phyloP scores from a whole-genome alignment of 2,888 invertebrate genomes.

The Altica lythri region DNA sequence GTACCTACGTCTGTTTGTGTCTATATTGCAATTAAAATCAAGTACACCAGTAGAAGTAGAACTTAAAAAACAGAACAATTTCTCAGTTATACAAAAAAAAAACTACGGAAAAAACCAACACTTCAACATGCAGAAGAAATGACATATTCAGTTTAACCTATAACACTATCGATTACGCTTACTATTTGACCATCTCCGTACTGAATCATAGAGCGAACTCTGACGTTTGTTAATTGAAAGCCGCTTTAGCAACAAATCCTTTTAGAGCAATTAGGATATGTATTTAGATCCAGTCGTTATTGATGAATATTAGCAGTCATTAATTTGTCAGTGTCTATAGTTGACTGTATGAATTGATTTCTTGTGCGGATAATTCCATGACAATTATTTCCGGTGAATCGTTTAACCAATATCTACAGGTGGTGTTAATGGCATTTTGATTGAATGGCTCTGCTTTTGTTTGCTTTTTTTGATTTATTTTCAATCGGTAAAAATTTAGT shows the following conservation, averaged over 20 bases:
- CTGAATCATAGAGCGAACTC: constrained; percentile 31
- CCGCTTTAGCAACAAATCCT: constrained; percentile 29
- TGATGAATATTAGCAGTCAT: constrained; percentile 19
- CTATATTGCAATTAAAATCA: too few relatives aligned
- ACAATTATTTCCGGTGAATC: constrained; percentile 13
- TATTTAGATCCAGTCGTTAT: constrained; percentile 11
- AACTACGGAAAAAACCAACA: too few relatives aligned
- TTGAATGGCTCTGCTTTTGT: too few relatives aligned
- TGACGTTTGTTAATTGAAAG: constrained; percentile 33
- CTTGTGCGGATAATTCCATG: constrained; percentile 12
- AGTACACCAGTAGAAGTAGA: too few relatives aligned
- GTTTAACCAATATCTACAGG: constrained; percentile 11
- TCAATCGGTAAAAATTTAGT: too few relatives aligned
- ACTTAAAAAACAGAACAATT: too few relatives aligned
- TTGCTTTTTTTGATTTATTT: too few relatives aligned
- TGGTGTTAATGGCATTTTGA: constrained; percentile 5
- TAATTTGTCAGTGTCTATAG: constrained; percentile 23
- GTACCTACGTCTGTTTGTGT: too few relatives aligned
- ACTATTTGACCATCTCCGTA: constrained; percentile 33
- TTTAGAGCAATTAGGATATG: constrained; percentile 30
- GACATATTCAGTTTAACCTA: too few relatives aligned
- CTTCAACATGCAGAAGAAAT: too few relatives aligned
- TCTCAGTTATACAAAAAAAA: too few relatives aligned
- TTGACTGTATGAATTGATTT: constrained; percentile 20
- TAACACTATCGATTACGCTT: too few relatives aligned